Conservation (phyloP, 2,888 invertebrate genomes). For the Phymatocera aterrima region DNA sequence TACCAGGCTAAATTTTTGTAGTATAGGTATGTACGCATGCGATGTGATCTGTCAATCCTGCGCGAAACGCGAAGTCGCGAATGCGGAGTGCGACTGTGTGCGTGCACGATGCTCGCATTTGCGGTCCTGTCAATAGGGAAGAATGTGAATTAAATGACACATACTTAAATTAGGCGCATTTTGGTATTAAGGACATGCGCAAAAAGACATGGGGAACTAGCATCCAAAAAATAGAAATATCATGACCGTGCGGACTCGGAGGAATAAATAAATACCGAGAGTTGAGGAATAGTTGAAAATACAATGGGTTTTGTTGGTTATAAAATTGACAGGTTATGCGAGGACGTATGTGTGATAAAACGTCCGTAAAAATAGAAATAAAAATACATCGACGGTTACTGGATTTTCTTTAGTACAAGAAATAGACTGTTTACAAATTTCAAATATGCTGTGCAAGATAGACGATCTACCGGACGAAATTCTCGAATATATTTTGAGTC, state of each 20-base stretch:
- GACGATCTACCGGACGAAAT: conserved; percentile 95
- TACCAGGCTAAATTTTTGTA: neutral
- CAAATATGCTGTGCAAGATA: conserved; percentile 70
- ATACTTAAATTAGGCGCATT: neutral
- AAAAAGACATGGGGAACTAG: neutral
- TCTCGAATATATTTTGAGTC: conserved; percentile 92
- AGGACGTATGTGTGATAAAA: conserved; percentile 14
- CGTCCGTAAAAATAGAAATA: neutral
- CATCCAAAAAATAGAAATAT: neutral
- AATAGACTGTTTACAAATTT: neutral
- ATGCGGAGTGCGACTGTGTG: no score
- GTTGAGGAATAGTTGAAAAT: neutral
- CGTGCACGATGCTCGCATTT: no score
- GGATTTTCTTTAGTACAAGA: neutral
- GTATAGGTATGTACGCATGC: no score
- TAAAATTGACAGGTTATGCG: conserved; percentile 36
- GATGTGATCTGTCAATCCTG: no score
- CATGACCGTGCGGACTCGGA: neutral
- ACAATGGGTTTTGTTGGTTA: conserved; percentile 33
- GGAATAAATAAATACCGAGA: neutral
- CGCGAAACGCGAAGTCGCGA: no score
- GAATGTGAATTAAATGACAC: neutral
- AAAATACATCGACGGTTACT: neutral
- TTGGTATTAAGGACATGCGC: neutral
- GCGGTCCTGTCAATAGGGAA: conserved; percentile 8